Evolutionary conservation across 2,888 invertebrate genomes (phyloP), one percentile per base, ranked within the genome.

Genomic region (Notocelia uddmanniana): DNA sequence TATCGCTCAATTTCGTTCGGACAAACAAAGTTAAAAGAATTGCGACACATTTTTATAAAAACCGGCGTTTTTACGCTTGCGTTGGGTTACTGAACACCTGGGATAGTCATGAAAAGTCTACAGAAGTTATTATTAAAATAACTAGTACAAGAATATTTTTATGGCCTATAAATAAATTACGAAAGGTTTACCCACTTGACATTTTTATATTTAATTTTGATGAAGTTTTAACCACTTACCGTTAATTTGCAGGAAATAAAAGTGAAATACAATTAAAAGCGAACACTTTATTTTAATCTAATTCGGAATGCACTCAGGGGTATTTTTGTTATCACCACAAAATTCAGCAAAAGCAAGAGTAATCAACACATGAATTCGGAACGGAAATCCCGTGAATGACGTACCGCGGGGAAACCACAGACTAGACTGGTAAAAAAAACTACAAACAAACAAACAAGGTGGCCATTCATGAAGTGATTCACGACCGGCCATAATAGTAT

Each of bases 91-190:
- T 48, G 10, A 15, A 67, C 58, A 72, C 60, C 21, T 31, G n/a
- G 34, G 18, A 52, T 34, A 45, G 15, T 13, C 13, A 34, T 23
- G 8, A 37, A 55, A 23, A 55, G 13, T 31, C 23, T 41, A 21
- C 31, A 54, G 48, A 55, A 26, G 57, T 31, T 57, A 48, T 57
- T 67, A 54, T 68, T 68, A 72, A 68, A 68, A 60, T 21, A n/a
- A 34, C 59, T 62, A 62, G 67, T 21, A 50, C 55, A 60, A 34
- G 67, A 59, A 66, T 59, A 73, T 66, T 64, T 73, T 57, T 64
- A 69, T 18, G 54, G 41, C 58, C 81, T 81, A 81, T 78, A 81
- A 81, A 82, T 82, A 82, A 82, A 81, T 75, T 75, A 76, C 52
- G 76, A 78, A 78, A 80, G 73, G 75, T 76, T 76, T 78, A 76